Evolutionary conservation across 2,113 vertebrate species (phyloP).

Genomic region (Triplophysa tibetana): DNA sequence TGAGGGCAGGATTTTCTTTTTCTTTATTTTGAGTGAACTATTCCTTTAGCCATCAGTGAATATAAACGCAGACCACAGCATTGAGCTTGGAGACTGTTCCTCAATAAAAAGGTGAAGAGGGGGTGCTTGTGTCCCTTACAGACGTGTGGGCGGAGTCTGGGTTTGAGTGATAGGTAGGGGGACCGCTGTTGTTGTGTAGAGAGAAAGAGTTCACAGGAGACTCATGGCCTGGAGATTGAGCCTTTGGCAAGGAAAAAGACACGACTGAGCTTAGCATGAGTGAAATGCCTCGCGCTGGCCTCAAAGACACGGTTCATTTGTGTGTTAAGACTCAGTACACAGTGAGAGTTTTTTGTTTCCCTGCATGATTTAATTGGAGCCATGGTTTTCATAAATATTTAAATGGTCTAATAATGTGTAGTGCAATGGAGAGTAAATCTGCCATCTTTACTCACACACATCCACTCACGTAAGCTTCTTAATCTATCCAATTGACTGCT

Average conservation of each 20-base stretch:
- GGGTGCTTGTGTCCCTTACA: not conserved
- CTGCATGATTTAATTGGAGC: constrained; percentile 8
- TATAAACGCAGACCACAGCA: constrained; percentile 16
- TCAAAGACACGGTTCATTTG: constrained; percentile 19
- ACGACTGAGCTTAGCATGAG: constrained; percentile 19
- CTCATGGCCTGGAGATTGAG: constrained; percentile 21
- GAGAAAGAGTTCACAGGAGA: constrained; percentile 42
- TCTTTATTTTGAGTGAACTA: not conserved
- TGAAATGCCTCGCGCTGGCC: constrained; percentile 7
- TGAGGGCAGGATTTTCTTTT: not conserved
- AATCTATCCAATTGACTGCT: not conserved
- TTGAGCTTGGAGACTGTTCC: constrained; percentile 9
- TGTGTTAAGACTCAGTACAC: constrained; percentile 17
- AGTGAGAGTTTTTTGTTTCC: not conserved
- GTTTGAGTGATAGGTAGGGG: constrained; percentile 43
- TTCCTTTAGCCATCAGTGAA: not conserved
- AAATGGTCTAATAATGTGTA: not conserved
- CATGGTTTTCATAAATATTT: not conserved
- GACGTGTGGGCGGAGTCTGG: constrained; percentile 16
- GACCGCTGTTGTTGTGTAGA: constrained; percentile 34
- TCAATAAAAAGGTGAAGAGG: constrained; percentile 15
- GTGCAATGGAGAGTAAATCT: not conserved
- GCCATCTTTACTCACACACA: constrained; percentile 17
- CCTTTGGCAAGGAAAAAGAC: constrained; percentile 36
- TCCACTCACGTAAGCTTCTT: not conserved